Evolutionary conservation across 2,113 vertebrate genomes (phyloP).

Genomic region (Hystrix brachyura): DNA sequence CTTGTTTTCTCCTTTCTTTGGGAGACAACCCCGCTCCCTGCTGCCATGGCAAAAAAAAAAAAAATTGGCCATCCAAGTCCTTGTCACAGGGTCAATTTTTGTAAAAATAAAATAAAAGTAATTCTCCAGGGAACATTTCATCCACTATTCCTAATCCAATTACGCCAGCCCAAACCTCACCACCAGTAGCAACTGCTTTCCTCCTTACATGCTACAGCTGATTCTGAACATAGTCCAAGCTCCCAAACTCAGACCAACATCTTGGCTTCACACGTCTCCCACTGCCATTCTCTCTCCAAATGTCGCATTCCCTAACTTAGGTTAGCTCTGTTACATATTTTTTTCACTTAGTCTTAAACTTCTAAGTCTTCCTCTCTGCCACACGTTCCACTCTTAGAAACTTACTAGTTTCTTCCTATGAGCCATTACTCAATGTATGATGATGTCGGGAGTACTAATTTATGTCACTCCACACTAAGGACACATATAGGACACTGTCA

Average conservation of each 20-base stretch:
- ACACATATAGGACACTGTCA: background rate
- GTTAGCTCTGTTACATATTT: background rate
- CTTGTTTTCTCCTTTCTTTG: background rate
- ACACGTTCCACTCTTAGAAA: background rate
- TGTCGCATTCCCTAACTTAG: background rate
- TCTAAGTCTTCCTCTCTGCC: background rate
- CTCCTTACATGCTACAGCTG: background rate
- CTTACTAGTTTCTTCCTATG: background rate
- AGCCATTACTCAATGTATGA: background rate
- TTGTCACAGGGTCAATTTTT: background rate
- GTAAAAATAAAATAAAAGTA: background rate
- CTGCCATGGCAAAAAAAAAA: no score
- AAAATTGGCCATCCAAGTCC: background rate
- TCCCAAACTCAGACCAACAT: background rate
- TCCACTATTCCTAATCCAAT: background rate
- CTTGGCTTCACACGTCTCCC: background rate
- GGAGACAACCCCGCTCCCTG: background rate
- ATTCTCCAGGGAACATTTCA: background rate
- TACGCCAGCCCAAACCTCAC: background rate
- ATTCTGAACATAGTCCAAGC: background rate
- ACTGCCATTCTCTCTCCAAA: background rate
- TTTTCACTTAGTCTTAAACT: background rate
- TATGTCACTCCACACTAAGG: background rate
- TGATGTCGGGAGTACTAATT: background rate
- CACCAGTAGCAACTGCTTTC: background rate